Base-by-base conservation (phyloP, 2,888 invertebrate species). In the Creontiades dilutus region DNA sequence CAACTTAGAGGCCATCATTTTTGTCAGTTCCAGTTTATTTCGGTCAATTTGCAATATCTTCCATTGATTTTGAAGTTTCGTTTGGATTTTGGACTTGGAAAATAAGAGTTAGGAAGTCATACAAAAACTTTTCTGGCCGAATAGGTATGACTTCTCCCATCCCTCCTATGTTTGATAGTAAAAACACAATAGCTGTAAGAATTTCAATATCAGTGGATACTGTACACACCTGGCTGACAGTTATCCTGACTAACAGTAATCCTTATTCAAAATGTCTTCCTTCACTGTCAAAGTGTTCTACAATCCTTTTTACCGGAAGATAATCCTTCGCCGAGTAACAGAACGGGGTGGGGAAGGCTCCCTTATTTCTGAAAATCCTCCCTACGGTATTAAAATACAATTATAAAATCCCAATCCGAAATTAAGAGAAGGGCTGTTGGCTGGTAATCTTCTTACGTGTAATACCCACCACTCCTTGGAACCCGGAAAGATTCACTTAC, bases 331-430 rank as follows among this genome's bases (percentile, higher is more conserved):
- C 82, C 14, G 48, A 14, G 82, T 81, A 82, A 82, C 82, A 12
- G 82, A 82, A 52, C n/a, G 46, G 47, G 47, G 68, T 68, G 27
- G 19, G 47, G 46, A 12, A n/a, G 37, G n/a, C 86, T 27, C 55
- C 89, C 84, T 84, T 75, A 84, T 89, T 84, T 48, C 46, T 5
- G 19, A 0, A 84, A 89, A 89, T 68, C 75, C 84, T 19, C 68
- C 89, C 84, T 52, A 82, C 37, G 90, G 90, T 90, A 90, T 90
- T 90, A 90, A 90, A 90, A 90, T 90, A 90, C 90, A 90, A 90
- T 90, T 90, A 90, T 90, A 90, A 82, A 90, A 90, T 90, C 90
- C 90, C 76, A 47, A 80, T 61, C 76, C 86, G 46, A 55, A 90
- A 90, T 90, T 90, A 86, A 81, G 89, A 61, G 61, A 57, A n/a